A percentile compares a stretch with the other conserved stretches of the same genome.
Conservation (phyloP, 2,113 vertebrate genomes). For the Mobula birostris region DNA sequence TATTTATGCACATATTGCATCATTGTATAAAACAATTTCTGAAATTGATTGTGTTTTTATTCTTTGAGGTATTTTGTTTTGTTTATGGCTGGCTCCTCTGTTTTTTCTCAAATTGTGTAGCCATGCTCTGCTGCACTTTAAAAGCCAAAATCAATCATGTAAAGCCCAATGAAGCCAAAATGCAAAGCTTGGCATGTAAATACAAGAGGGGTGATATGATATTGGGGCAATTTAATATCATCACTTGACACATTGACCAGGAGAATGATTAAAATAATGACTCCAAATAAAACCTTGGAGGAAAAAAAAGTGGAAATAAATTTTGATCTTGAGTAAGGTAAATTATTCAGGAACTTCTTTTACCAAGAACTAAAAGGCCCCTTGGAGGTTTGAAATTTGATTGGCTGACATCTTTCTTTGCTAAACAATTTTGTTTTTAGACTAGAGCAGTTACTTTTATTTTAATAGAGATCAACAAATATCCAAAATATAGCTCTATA, state of each 20-base stretch:
- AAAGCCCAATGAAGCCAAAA: slow-evolving; percentile 10
- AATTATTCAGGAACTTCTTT: background rate
- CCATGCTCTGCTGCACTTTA: background rate
- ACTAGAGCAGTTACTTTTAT: background rate
- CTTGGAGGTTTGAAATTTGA: background rate
- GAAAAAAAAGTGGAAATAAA: background rate
- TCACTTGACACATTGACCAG: background rate
- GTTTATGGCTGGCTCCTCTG: slow-evolving; percentile 6
- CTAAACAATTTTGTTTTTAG: background rate
- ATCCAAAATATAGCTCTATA: background rate
- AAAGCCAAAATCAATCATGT: slow-evolving; percentile 24
- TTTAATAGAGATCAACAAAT: background rate
- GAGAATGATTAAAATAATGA: background rate
- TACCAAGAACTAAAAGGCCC: background rate
- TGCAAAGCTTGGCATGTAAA: background rate
- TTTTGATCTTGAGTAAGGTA: background rate
- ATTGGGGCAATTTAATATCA: background rate
- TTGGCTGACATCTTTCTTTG: background rate
- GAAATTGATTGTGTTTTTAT: background rate
- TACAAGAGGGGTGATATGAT: background rate
- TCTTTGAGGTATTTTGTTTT: background rate
- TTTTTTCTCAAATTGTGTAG: slow-evolving; percentile 1
- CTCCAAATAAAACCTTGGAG: background rate
- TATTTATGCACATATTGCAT: slow-evolving; percentile 18
- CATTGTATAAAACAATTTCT: slow-evolving; percentile 10